Evolutionary conservation across 2,888 invertebrate species (phyloP).

Genomic region (Drosophila diplacantha): DNA sequence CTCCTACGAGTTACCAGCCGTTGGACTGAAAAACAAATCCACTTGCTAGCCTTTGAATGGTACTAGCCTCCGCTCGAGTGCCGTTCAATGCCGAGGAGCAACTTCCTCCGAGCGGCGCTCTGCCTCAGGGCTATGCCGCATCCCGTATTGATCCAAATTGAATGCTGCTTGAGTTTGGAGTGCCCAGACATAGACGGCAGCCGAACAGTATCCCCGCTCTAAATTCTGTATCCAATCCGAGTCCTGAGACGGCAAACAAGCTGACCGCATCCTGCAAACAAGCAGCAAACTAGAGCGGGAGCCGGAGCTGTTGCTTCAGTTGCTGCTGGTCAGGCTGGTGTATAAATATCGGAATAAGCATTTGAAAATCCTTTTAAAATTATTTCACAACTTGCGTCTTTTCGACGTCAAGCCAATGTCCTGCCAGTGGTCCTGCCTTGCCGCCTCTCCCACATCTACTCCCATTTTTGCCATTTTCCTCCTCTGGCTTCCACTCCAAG

Average conservation of each 20-base stretch:
- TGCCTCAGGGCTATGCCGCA: slow-evolving; percentile 14
- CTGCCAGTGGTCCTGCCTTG: slow-evolving; percentile 10
- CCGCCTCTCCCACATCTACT: neutral
- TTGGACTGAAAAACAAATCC: slow-evolving; percentile 60
- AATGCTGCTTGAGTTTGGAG: slow-evolving; percentile 47
- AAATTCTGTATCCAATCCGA: slow-evolving; percentile 8
- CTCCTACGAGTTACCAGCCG: slow-evolving; percentile 17
- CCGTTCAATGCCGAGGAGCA: slow-evolving; percentile 49
- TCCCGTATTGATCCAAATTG: slow-evolving; percentile 64
- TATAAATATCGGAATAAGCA: slow-evolving; percentile 71
- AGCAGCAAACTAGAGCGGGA: slow-evolving; percentile 32
- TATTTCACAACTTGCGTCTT: slow-evolving; percentile 71
- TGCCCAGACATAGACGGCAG: slow-evolving; percentile 18
- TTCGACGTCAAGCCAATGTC: slow-evolving; percentile 58
- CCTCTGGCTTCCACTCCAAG: slow-evolving; percentile 50
- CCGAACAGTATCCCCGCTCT: slow-evolving; percentile 14
- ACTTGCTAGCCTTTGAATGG: slow-evolving; percentile 53
- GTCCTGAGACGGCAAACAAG: slow-evolving; percentile 52
- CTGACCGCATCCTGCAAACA: slow-evolving; percentile 67
- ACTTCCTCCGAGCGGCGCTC: slow-evolving; percentile 19
- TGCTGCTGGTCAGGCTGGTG: slow-evolving; percentile 52
- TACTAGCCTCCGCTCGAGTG: slow-evolving; percentile 53
- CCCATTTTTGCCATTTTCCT: slow-evolving; percentile 18
- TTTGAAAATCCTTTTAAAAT: slow-evolving; percentile 72
- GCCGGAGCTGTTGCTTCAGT: slow-evolving; percentile 19